Conservation (phyloP, 2,113 vertebrate genomes). For the Charadrius vociferus region DNA sequence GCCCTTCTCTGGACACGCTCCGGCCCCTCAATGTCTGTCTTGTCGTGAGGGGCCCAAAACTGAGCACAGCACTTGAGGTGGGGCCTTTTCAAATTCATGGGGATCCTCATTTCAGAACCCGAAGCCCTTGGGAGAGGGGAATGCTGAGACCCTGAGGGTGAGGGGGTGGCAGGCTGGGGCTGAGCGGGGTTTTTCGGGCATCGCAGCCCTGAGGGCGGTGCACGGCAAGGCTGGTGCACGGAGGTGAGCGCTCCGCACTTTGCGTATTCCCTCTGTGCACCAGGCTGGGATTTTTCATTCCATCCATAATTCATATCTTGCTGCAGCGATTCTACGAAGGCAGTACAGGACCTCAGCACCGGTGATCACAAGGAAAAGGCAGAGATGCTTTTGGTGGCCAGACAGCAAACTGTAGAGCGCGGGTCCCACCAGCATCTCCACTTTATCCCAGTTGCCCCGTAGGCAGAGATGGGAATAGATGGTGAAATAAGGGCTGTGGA, state of each 20-base stretch:
- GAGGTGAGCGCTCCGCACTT: constrained; percentile 25
- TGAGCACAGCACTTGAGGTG: too few species aligned
- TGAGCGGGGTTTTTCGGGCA: neutral
- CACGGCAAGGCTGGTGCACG: neutral
- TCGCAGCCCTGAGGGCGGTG: neutral
- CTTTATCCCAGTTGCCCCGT: neutral
- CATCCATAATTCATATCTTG: constrained; percentile 66
- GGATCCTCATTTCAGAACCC: neutral
- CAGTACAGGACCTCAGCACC: neutral
- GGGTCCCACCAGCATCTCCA: neutral
- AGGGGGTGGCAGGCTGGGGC: too few species aligned
- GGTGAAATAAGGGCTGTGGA: neutral
- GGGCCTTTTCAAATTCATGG: neutral
- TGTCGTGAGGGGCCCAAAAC: too few species aligned
- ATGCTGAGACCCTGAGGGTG: neutral
- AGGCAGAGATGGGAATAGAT: neutral
- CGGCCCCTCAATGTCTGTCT: too few species aligned
- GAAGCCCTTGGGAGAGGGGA: neutral
- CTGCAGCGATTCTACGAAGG: neutral
- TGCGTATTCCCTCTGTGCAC: constrained; percentile 50
- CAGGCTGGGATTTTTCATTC: constrained; percentile 24
- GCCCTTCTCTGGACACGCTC: too few species aligned
- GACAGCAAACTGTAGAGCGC: neutral
- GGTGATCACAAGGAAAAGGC: neutral
- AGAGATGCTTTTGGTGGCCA: neutral